Conservation (phyloP, 2,113 vertebrate species). For the Guaruba guarouba region DNA sequence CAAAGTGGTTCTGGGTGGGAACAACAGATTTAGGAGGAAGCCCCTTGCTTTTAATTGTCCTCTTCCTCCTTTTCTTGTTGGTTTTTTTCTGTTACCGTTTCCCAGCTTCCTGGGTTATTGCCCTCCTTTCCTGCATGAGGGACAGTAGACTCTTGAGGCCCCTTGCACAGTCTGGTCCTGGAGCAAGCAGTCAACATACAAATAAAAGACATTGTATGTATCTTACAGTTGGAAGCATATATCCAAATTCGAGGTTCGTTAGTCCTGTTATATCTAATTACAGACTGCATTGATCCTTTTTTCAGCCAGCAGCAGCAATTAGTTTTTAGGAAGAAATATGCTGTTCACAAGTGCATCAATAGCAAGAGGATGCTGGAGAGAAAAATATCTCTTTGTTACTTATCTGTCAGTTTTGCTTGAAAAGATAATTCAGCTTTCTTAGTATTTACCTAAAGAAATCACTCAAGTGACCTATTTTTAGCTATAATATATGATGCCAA, state of each 20-base stretch:
- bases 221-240: conserved; percentile 26
- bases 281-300: not conserved
- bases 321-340: not conserved
- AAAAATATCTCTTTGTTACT: not conserved
- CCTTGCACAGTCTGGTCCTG: no score
- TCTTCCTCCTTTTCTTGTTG: no score
- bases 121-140: no score
- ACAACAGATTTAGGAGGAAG: no score
- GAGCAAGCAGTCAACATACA: not conserved
- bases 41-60: no score
- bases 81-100: no score
- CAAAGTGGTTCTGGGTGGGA: no score
- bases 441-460: not conserved
- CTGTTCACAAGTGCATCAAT: not conserved
- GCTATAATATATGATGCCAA: not conserved
- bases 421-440: not conserved
- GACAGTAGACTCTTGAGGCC: no score
- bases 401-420: not conserved
- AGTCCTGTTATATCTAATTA: not conserved
- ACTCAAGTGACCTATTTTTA: not conserved
- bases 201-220: not conserved
- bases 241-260: conserved; percentile 48
- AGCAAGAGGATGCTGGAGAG: not conserved
- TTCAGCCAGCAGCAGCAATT: not conserved
- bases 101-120: no score